Percentiles rank a stretch among this genome's conserved stretches.
Evolutionary conservation across 2,113 vertebrate genomes (phyloP).

Genomic region (Psephotus haematonotus): DNA sequence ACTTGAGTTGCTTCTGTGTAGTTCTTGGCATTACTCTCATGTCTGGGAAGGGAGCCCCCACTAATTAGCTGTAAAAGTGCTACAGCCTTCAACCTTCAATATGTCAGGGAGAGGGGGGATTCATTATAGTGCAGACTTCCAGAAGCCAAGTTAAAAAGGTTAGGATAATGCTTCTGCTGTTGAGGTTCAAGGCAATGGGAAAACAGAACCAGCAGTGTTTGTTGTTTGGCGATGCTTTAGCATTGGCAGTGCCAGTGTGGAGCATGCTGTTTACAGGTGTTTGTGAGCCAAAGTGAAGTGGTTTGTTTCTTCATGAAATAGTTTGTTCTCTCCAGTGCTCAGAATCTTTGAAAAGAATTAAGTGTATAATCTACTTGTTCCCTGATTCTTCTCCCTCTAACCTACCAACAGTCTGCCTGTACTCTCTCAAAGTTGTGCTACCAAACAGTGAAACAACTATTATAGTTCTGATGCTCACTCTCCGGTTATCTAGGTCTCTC

Average conservation of each 20-base stretch:
- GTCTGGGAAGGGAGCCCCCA: conserved; percentile 32
- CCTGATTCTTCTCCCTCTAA: not conserved
- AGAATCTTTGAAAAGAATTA: conserved; percentile 33
- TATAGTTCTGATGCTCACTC: not conserved
- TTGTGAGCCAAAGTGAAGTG: conserved; percentile 32
- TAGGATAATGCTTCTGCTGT: conserved; percentile 41
- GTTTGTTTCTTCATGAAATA: conserved; percentile 32
- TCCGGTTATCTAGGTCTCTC: not conserved
- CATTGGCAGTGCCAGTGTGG: conserved; percentile 21
- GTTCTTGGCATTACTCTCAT: conserved; percentile 41
- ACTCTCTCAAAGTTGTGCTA: fast-evolving
- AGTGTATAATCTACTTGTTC: not conserved
- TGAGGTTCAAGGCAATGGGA: not conserved
- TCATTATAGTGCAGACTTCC: conserved; percentile 18
- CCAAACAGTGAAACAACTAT: not conserved
- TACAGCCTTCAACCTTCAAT: conserved; percentile 58
- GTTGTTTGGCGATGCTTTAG: conserved; percentile 9
- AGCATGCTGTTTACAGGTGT: conserved; percentile 60
- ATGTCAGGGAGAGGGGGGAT: conserved; percentile 41
- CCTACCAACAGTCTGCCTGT: not conserved
- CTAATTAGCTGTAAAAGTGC: conserved; percentile 60
- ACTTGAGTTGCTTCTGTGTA: conserved; percentile 42
- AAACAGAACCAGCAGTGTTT: conserved; percentile 51
- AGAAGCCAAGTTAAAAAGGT: conserved; percentile 47
- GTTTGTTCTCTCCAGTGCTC: not conserved